phyloP scores from a whole-genome alignment of 2,113 vertebrate species.

The Ondatra zibethicus region DNA sequence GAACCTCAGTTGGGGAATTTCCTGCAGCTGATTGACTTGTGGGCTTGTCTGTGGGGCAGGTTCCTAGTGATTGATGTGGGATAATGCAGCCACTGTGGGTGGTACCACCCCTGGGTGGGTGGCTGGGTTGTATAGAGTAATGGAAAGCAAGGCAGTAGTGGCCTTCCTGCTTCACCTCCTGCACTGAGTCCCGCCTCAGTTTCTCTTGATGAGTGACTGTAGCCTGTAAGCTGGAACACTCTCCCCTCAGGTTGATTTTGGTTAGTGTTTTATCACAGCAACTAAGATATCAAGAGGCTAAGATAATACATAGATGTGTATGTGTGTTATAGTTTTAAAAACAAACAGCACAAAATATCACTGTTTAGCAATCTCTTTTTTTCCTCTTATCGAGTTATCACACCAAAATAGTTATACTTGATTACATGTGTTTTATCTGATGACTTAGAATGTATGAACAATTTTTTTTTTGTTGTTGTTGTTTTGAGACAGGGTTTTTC shows the following conservation, averaged over 20 bases:
- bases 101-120: no score
- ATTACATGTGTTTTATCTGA: conserved; percentile 12
- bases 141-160: not conserved
- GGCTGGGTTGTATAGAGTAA: not conserved
- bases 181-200: not conserved
- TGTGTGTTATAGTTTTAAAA: not conserved
- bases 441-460: not conserved
- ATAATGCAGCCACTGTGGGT: no score
- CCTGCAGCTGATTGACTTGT: not conserved
- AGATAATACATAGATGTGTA: not conserved
- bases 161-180: not conserved
- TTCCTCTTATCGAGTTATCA: not conserved
- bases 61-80: not conserved
- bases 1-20: no score
- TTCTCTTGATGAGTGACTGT: not conserved
- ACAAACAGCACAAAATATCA: not conserved
- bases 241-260: not conserved
- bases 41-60: not conserved
- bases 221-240: not conserved
- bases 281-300: not conserved
- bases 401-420: not conserved
- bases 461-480: conserved; percentile 21
- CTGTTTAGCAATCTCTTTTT: not conserved
- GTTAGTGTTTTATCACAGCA: not conserved
- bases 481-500: no score